A percentile compares a stretch with the other conserved stretches of the same genome.
These are phyloP conservation scores for Silurus aristotelis DNA, from an alignment of 2,797 vertebrate species.

Conservation along the genomic window DNA sequence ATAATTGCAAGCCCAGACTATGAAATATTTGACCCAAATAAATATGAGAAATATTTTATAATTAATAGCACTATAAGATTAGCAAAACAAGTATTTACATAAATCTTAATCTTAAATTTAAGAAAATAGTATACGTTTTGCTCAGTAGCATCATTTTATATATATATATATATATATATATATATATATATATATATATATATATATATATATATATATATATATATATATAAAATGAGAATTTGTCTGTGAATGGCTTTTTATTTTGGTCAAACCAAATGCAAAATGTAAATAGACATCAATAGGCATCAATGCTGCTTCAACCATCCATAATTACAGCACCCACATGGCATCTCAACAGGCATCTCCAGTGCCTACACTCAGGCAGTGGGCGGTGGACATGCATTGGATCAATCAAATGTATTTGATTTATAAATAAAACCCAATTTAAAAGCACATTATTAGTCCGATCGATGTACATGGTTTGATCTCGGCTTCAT, in stretches of 20 bases:
- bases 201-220: too few species aligned
- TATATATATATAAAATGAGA: too few species aligned
- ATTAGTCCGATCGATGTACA: not conserved
- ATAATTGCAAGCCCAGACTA: not conserved
- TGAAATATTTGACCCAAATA: not conserved
- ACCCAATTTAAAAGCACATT: not conserved
- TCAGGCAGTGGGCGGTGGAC: not conserved
- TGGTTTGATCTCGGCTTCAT: conserved; percentile 30
- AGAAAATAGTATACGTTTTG: too few species aligned
- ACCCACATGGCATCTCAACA: conserved; percentile 36
- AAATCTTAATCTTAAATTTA: too few species aligned
- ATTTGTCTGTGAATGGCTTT: not conserved
- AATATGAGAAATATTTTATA: not conserved
- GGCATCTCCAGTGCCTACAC: not conserved
- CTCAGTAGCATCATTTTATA: too few species aligned
- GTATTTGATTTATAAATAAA: not conserved
- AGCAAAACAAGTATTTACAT: not conserved
- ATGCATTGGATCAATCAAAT: not conserved
- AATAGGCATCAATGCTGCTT: not conserved
- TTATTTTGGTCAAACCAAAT: not conserved
- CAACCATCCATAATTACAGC: not conserved
- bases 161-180: too few species aligned
- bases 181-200: too few species aligned
- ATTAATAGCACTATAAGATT: not conserved
- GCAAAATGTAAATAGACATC: too few species aligned